Percentiles rank a stretch among this genome's conserved stretches.
Conservation (phyloP, 2,888 invertebrate species). For the Agrilus cyanescens region DNA sequence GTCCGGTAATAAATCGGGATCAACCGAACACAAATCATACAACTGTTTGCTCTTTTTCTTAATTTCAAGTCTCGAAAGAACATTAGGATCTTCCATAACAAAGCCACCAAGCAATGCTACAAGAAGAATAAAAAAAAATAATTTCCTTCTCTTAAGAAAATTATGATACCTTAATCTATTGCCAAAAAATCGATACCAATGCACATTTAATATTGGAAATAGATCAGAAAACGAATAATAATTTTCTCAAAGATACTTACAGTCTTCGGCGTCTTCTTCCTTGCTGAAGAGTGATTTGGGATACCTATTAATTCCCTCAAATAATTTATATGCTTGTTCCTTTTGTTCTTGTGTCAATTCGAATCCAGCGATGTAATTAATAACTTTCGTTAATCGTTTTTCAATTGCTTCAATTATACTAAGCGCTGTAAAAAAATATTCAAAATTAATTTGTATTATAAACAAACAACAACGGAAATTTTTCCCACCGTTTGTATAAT, state of each 20-base stretch:
- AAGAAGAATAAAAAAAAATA: neutral
- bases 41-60: constrained; percentile 10
- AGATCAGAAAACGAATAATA: no score
- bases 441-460: no score
- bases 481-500: no score
- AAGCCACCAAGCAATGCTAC: constrained; percentile 8
- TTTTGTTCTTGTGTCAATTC: constrained; percentile 1
- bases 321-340: constrained; percentile 8
- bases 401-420: no score
- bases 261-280: constrained; percentile 6
- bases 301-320: constrained; percentile 6
- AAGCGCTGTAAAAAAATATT: no score
- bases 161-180: no score
- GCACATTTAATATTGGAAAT: no score
- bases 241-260: constrained; percentile 2
- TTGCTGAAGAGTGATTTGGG: constrained; percentile 4
- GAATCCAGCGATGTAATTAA: neutral
- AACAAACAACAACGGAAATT: no score
- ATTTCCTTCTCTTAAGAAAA: no score
- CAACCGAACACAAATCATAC: constrained; percentile 5
- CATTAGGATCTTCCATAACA: constrained; percentile 7
- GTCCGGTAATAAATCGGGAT: constrained; percentile 7
- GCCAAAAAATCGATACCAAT: no score
- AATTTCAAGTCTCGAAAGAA: constrained; percentile 9
- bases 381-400: no score